Evolutionary conservation across 2,888 invertebrate genomes (phyloP), one percentile per base, ranked within the genome.

Genomic region (Chelonus formosanus): DNA sequence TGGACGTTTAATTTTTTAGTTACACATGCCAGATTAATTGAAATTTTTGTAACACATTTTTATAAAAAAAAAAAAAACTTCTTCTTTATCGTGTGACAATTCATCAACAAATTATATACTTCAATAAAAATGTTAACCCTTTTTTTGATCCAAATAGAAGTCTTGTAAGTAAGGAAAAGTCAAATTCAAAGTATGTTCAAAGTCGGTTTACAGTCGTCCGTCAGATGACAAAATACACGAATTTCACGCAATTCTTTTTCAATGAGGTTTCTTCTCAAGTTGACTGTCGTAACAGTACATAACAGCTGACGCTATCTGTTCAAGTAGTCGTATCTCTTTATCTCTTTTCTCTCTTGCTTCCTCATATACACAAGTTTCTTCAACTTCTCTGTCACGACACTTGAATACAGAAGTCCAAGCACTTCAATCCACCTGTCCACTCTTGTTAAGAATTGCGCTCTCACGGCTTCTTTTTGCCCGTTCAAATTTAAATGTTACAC

Each of bases 261-360:
- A 62, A 67, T 58, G 67, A 65, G 65, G 68, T 67, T 65, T 65
- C 36, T 36, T 67, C 53, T 55, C 57, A 65, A 52, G 62, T 50
- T 61, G 59, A 68, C 59, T 62, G 52, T 63, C 77, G 74, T 77
- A 78, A 78, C 76, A 77, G 78, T 80, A 77, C 75, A 78, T 80
- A 81, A 80, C 81, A 82, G 81, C 82, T 82, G 82, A 81, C 82
- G 81, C 81, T 76, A 82, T 82, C 78, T 77, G 80, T 74, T 73
- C 75, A 70, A 79, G 78, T 75, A 73, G 69, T 65, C 63, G 67
- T 69, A 55, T 67, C 67, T 58, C 56, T 57, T 65, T 67, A 69
- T 70, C 54, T 53, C 45, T 20, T 32, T 55, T 47, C 32, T 57
- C 47, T 48, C 52, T 31, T 50, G 31, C 40, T 34, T 52, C 1